A percentile compares a stretch with the other conserved stretches of the same genome.
Conservation (phyloP, 2,888 invertebrate species). For the Tenthredo mesomela region DNA sequence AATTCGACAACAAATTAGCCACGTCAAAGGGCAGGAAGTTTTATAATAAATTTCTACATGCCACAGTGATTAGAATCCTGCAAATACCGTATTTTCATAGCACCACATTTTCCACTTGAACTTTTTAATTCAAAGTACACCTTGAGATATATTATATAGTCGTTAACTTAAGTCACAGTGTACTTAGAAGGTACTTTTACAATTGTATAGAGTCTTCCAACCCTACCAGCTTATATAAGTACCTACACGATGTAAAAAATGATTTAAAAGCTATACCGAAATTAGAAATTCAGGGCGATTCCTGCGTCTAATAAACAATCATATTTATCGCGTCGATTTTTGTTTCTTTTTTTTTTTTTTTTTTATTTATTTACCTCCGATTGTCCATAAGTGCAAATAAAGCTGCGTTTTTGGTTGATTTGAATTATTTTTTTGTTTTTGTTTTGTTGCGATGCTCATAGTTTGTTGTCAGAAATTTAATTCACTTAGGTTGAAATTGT, state of each 20-base stretch:
- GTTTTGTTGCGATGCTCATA: background rate
- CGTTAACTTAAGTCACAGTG: background rate
- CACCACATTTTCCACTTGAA: background rate
- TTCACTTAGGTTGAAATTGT: background rate
- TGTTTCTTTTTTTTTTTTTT: background rate
- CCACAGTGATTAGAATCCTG: background rate
- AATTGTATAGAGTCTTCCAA: background rate
- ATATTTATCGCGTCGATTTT: background rate
- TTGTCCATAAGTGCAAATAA: background rate
- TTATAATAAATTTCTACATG: background rate
- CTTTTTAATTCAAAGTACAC: background rate
- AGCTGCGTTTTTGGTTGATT: background rate
- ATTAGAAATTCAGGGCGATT: background rate
- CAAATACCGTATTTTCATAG: background rate
- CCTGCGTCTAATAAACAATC: background rate
- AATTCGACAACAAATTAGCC: background rate
- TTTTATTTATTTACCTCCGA: background rate
- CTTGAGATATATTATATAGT: background rate
- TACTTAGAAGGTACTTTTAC: background rate
- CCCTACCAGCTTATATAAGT: background rate
- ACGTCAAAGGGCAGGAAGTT: background rate
- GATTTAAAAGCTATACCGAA: background rate
- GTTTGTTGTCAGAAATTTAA: background rate
- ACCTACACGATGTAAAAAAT: background rate
- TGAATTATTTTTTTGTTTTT: background rate